Base-by-base conservation (phyloP, 2,113 vertebrate species). In the Bostrychus sinensis region DNA sequence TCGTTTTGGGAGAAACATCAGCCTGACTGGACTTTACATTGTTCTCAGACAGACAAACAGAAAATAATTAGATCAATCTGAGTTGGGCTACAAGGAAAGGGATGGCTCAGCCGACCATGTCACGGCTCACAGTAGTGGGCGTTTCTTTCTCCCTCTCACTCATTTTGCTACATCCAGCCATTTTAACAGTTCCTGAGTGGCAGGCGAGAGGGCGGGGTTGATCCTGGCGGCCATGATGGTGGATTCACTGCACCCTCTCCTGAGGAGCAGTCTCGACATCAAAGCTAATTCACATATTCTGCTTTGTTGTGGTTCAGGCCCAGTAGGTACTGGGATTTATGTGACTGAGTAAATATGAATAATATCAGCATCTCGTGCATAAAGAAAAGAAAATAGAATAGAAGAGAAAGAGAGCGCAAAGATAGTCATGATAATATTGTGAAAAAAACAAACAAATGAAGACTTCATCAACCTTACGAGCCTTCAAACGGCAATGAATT, bases 121-220 rank as follows among this genome's bases (percentile, higher is more conserved):
- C 69, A 61, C 32, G 45, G 74, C 84, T 72, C 68, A 42, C 66
- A 58, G 77, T 61, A 37, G 81, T 83, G 81, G 88, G 83, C 73
- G 79, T 87, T 74, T 66, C 63, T 69, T 70, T 77, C 75, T 81
- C 76, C 53, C 72, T 66, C 73, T 87, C 81, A 78, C 75, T 87
- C 83, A 86, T 76, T 82, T 77, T 88, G 77, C 75, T 84, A 83
- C 79, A 86, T 80, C 89, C 89, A 91, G 89, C 91, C 91, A 92
- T 92, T 92, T 92, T 91, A 88, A 86, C 80, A 62, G 65, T 63
- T 82, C 64, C 74, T 86, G 90, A 88, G 77, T 91, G 86, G 86
- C 86, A 85, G 82, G 77, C 71, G 37, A 75, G 82, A 89, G 82
- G 89, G 91, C 78, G 89, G 87, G 86, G 86, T 70, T 70, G 83